A percentile compares a stretch with the other conserved stretches of the same genome.
Evolutionary conservation across 2,797 vertebrate species (phyloP).

Genomic region (Apogon hyalosoma): DNA sequence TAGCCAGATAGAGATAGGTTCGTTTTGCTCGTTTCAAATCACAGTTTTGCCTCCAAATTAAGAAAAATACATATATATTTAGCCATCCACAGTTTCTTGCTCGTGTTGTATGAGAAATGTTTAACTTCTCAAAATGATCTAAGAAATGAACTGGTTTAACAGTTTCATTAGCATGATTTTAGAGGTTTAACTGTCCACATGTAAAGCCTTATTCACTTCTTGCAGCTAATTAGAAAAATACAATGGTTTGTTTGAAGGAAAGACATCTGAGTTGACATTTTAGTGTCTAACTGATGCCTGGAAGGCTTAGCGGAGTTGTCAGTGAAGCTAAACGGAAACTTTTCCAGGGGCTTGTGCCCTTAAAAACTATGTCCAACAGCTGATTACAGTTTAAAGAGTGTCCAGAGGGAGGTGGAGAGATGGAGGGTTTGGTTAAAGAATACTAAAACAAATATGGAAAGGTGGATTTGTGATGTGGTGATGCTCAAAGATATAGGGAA

Average conservation of each 20-base stretch:
- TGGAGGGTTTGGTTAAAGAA: conserved; percentile 43
- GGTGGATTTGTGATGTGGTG: conserved; percentile 33
- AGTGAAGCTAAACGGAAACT: conserved; percentile 32
- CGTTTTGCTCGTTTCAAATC: conserved; percentile 17
- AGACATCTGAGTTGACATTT: conserved; percentile 28
- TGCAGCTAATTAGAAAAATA: conserved; percentile 28
- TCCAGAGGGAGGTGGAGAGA: conserved; percentile 45
- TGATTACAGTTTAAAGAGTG: conserved; percentile 46
- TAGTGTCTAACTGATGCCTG: conserved; percentile 39
- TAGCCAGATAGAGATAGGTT: conserved; percentile 9
- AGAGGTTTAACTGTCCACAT: conserved; percentile 18
- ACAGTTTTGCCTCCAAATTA: conserved; percentile 2
- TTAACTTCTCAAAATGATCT: not conserved
- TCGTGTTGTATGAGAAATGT: not conserved
- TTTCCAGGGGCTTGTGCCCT: conserved; percentile 41
- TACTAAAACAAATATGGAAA: conserved; percentile 6
- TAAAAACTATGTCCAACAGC: conserved; percentile 41
- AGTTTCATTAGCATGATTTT: conserved; percentile 27
- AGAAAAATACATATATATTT: not conserved
- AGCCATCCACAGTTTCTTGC: conserved; percentile 19
- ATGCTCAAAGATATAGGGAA: conserved; percentile 59
- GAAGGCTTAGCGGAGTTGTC: conserved; percentile 28
- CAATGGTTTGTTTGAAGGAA: conserved; percentile 26
- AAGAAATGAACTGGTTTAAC: conserved; percentile 22
- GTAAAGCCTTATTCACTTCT: conserved; percentile 29